Conservation (phyloP, 2,113 vertebrate genomes). For the Oncorhynchus kisutch region DNA sequence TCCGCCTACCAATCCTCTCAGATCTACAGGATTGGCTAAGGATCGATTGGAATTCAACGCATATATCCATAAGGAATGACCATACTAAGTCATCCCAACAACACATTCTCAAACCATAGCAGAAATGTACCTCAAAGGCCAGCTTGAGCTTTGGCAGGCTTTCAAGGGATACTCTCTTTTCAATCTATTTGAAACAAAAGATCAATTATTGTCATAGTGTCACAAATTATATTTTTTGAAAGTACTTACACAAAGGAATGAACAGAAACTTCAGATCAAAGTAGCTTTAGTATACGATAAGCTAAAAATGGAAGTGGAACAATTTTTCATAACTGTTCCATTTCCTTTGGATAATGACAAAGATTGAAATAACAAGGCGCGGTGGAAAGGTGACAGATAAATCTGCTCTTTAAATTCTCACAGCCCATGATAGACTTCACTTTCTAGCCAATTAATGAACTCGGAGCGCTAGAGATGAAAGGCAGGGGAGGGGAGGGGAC, state of each 20-base stretch:
- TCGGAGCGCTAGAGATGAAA: slow-evolving; percentile 41
- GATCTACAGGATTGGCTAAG: too few species aligned
- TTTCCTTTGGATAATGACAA: neutral
- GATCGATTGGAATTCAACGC: too few species aligned
- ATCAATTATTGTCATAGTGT: neutral
- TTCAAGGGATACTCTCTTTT: slow-evolving; percentile 70
- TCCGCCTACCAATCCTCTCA: too few species aligned
- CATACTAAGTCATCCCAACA: neutral
- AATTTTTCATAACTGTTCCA: neutral
- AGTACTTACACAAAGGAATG: neutral
- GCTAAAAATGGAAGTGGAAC: too few species aligned
- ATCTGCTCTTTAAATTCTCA: slow-evolving; percentile 25
- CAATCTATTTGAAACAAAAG: slow-evolving; percentile 52
- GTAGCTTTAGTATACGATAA: neutral
- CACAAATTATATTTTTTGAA: too few species aligned
- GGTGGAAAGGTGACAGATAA: neutral
- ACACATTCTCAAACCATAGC: neutral
- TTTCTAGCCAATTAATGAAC: slow-evolving; percentile 54
- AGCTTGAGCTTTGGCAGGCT: slow-evolving; percentile 68
- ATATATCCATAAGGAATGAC: too few species aligned
- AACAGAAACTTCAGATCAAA: slow-evolving; percentile 2
- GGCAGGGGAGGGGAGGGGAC: slow-evolving; percentile 20
- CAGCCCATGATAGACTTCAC: slow-evolving; percentile 8
- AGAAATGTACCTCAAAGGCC: slow-evolving; percentile 71
- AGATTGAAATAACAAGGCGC: neutral